Evolutionary conservation across 2,888 invertebrate species (phyloP), one percentile per base, ranked within the genome.

Genomic region (Carabus problematicus): DNA sequence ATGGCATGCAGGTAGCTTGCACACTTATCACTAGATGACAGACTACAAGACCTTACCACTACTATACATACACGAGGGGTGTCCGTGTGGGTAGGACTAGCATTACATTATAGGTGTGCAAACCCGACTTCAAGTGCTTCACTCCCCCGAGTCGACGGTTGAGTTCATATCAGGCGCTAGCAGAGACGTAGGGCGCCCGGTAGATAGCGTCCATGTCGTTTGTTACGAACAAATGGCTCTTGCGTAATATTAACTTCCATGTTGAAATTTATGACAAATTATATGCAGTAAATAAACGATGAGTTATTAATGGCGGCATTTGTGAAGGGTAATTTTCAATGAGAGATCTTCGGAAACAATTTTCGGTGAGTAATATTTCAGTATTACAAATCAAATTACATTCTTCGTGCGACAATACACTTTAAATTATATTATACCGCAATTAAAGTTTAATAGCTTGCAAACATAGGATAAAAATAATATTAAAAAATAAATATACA

Each of bases 191-290:
- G 29, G 55, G 19, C 52, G 52, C 52, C 18, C 52, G 52, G 0
- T 29, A 29, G 29, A 29, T 29, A 16, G 52, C 55, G 45, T 19
- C n/a, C n/a, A 42, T 41, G 63, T 64, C 62, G 52, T 64, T 64
- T 64, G 63, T 64, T 42, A 40, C 42, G 59, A 60, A 55, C 63
- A 64, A 64, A 64, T 64, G 63, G 63, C 52, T 42, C 19, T 29
- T 55, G 19, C 18, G 39, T 40, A 52, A 29, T 52, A 52, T 52
- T 47, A 14, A 66, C 58, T 12, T 29, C 41, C 41, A 45, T n/a
- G 45, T 45, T n/a, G 40, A 39, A 66, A 66, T 59, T 66, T 47
- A 66, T 66, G 66, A 56, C 66, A 66, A 64, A 64, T 56, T 64
- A 64, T 39, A 58, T 59, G 59, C 59, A 59, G 66, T 56, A 66